phyloP scores from a whole-genome alignment of 2,113 vertebrate species.

The Sclerurus mexicanus region DNA sequence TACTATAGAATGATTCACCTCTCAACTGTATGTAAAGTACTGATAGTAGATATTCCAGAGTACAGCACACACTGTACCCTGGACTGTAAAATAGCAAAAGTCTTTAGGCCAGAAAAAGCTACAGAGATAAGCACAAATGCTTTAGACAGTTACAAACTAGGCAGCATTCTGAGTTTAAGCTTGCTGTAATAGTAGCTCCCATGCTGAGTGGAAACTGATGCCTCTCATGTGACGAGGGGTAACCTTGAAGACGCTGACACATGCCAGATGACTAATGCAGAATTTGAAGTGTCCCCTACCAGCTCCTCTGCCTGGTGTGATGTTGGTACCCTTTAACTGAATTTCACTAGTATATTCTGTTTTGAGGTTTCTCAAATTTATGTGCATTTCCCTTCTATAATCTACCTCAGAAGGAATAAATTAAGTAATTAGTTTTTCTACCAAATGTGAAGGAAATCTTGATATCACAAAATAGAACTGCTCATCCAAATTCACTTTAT shows the following conservation, averaged over 20 bases:
- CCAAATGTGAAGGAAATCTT: not conserved
- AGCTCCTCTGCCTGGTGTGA: not conserved
- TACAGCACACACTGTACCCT: constrained; percentile 3
- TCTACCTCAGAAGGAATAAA: not conserved
- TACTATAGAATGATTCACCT: not conserved
- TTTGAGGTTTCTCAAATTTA: not conserved
- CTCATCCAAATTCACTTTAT: not conserved
- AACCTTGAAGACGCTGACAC: constrained; percentile 10
- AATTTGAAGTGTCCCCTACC: not conserved
- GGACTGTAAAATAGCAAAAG: not conserved
- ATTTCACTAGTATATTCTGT: not conserved
- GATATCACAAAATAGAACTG: not conserved
- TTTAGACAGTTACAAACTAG: not conserved
- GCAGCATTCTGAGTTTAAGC: not conserved
- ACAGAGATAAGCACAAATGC: not conserved
- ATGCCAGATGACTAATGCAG: not conserved
- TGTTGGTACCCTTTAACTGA: not conserved
- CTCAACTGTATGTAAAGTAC: not conserved
- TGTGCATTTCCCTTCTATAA: not conserved
- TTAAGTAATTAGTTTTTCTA: not conserved
- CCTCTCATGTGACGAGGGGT: not conserved
- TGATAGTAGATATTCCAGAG: not conserved
- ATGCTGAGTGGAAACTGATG: not conserved
- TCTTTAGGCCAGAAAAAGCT: not conserved
- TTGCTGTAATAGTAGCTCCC: constrained; percentile 1